Base-by-base conservation (phyloP, 2,888 invertebrate species). In the Allacma fusca region DNA sequence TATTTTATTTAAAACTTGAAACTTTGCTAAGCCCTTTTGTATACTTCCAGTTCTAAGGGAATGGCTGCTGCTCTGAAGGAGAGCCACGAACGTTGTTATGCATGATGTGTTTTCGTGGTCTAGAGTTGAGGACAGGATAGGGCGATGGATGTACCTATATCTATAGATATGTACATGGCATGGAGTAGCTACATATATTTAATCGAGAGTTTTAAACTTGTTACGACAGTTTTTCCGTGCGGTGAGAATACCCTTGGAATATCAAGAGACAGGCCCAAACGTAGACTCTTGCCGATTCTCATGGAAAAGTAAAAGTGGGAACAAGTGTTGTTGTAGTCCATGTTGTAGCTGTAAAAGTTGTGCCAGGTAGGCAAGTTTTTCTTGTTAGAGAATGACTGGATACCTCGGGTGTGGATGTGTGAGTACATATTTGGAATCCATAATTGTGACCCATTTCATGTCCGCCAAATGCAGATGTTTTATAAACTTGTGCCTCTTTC, bases 391-490 rank as follows among this genome's bases (percentile, higher is more conserved):
- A 50, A 50, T n/a, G 16, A 50, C 16, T 50, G 19, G 4, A 16
- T 50, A n/a, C 16, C 4, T 50, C 5, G 34, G 34, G 34, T 34
- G 34, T 34, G 34, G 34, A 34, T 34, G 34, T 34, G 34, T 34
- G 34, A 9, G 34, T 34, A 34, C 34, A 34, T 34, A 34, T 34
- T 34, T 34, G 34, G 19, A 50, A 50, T 50, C 50, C 50, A 50
- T 50, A 50, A 50, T 34, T 50, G 50, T 50, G 50, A 16, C 50
- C 50, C 50, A 50, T 50, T 50, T 50, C 50, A 50, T 50, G 50
- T 50, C 50, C 50, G 50, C 50, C 50, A 50, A 50, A 50, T 50
- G 50, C 50, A 50, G 50, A 50, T 50, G 50, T 50, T 50, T 50
- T 50, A 50, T 50, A 50, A 62, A 62, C 62, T 62, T 12, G 50